phyloP scores from a whole-genome alignment of 92 coral and sea anemone species.

The Pocillopora meandrina region DNA sequence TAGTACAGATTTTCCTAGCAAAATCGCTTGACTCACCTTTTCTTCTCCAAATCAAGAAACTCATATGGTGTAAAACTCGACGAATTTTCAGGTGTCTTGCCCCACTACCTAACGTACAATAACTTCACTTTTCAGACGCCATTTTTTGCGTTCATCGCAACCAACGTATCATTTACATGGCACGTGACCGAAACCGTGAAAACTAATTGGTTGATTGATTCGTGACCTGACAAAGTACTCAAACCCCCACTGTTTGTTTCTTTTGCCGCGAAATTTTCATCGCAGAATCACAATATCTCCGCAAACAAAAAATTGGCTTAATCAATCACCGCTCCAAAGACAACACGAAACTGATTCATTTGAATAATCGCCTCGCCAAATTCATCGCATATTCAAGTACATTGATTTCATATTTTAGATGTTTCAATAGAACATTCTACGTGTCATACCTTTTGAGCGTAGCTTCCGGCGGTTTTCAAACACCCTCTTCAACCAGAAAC shows the following conservation, averaged over 20 bases:
- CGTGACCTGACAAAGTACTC: conserved; percentile 25
- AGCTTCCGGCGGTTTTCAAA: conserved; percentile 21
- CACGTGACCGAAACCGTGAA: conserved; percentile 26
- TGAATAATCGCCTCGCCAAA: not conserved
- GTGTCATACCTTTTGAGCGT: not conserved
- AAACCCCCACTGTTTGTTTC: conserved; percentile 2
- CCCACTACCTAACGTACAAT: not conserved
- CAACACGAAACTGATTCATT: not conserved
- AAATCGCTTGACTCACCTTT: conserved; percentile 23
- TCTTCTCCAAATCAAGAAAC: conserved; percentile 2
- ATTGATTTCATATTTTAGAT: conserved; percentile 5
- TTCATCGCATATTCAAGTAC: conserved; percentile 18
- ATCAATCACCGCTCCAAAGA: not conserved
- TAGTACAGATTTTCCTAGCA: not conserved
- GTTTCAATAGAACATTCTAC: conserved; percentile 15
- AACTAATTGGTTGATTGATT: conserved; percentile 26
- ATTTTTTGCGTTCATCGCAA: conserved; percentile 24
- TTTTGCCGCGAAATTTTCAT: conserved; percentile 38
- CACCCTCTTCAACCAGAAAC: not conserved
- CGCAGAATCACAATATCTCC: conserved; percentile 1
- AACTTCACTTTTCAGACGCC: conserved; percentile 21
- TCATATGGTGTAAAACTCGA: conserved; percentile 5
- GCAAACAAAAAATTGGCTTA: conserved; percentile 1
- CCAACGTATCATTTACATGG: conserved; percentile 23
- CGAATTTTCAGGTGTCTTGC: conserved; percentile 4